Evolutionary conservation across 2,113 vertebrate species (phyloP), one percentile per base, ranked within the genome.

Genomic region (Tragelaphus imberbis): DNA sequence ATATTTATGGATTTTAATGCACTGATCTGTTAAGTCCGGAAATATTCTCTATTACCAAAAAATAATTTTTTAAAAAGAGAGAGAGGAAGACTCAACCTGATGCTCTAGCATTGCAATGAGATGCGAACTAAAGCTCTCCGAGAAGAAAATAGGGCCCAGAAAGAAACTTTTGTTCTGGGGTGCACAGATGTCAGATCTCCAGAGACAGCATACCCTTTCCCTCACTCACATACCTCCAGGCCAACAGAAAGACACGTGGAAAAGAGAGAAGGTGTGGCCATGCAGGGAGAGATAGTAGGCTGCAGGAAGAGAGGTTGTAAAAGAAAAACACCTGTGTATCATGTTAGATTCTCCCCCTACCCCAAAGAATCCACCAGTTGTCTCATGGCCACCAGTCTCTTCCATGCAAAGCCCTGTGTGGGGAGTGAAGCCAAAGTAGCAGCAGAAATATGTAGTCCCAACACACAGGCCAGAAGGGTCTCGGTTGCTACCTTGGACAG

Each of bases 1-100:
- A 99, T 98, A 98, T 99, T 98, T 98, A 98, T 98, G 96, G 97
- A 97, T 98, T 98, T 98, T 98, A 98, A 98, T 98, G 95, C 96
- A 98, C 95, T 95, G 94, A 98, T 98, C 98, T 98, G 97, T 98
- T 97, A 97, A 96, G 95, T 98, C 75, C 30, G 96, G 97, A 99
- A 98, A 98, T 90, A 97, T 71, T 94, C 75, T 79, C 97, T 94
- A 96, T 93, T 58, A 91, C 88, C 36, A 65, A 95, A 79, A 92
- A 87, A 59, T 7, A 27, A 2, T 7, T 61, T 58, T 90, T 81
- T 85, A 21, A 77, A 95, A 28, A 27, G 68, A 23, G 68, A 80
- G 12, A 91, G 53, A 80, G 36, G 47, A 36, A 79, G 30, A 56
- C 33, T 33, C n/a, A 33, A 88, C 80, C 36, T 88, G 84, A 82